Evolutionary conservation across 2,888 invertebrate genomes (phyloP), one percentile per base, ranked within the genome.

Genomic region (Argyresthia goedartella): DNA sequence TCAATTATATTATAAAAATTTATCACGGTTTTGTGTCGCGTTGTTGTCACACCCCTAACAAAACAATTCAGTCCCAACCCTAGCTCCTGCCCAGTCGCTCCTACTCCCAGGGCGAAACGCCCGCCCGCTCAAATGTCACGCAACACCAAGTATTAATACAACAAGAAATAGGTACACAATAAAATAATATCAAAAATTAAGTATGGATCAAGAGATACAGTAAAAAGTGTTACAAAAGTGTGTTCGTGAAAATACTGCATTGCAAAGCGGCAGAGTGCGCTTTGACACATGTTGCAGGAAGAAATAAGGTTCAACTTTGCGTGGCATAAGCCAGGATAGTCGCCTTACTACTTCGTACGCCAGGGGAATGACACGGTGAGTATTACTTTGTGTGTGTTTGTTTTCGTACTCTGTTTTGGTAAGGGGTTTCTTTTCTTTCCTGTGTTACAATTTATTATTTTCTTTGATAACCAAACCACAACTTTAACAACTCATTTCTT

Each of bases 321-420:
- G 73, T 84, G 84, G 84, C 81, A 78, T 62, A 81, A 80, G 79
- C 85, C 85, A 62, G 85, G 82, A 71, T 85, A 84, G 81, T 70
- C 73, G 58, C 61, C 64, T 57, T 55, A 54, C 59, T 67, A 63
- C 60, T 65, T 73, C 69, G 76, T 73, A 76, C 76, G 71, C 63
- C 73, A 39, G 51, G 36, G 77, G 67, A 78, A 85, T 85, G 85
- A 77, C 69, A 80, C 73, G 84, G 85, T 85, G 58, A 82, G 85
- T 78, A 55, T 52, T n/a, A 48, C 36, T 13, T 13, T 47, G 9
- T 44, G 15, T 44, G 9, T 44, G 14, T 44, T 15, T 44, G 44
- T 14, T 44, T 44, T 44, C 9, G 13, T 44, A 7, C 9, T 8
- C 3, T 11, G 4, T 14, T 43, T 15, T 47, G 47, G 2, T 25